These are phyloP conservation scores for Poecile montanus DNA, from an alignment of 2,797 vertebrate species.

Conservation along the genomic window DNA sequence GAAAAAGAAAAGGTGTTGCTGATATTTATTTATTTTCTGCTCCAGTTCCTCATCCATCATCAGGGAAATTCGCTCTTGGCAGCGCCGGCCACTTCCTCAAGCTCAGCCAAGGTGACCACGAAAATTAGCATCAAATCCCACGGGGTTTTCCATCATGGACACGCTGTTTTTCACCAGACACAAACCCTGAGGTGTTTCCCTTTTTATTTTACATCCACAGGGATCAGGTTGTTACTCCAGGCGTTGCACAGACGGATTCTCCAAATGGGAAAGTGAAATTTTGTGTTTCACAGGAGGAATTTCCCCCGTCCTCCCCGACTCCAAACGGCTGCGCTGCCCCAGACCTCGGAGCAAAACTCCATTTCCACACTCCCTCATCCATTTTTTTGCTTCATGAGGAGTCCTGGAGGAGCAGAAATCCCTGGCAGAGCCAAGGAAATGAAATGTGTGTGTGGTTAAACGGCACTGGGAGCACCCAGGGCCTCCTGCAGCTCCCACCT, in stretches of 20 bases:
- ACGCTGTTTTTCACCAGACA: conserved; percentile 15
- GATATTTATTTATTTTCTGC: conserved; percentile 48
- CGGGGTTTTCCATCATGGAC: not conserved
- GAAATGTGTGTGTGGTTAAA: not conserved
- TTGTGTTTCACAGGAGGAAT: not conserved
- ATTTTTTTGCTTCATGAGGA: not conserved
- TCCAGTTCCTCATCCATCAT: conserved; percentile 42
- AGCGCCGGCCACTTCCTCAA: conserved; percentile 26
- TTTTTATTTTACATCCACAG: not conserved
- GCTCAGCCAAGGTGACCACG: conserved; percentile 37
- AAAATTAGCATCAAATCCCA: conserved; percentile 35
- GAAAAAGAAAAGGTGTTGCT: conserved; percentile 17
- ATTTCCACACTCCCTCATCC: not conserved
- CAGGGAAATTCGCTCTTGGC: conserved; percentile 42
- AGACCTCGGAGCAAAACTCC: conserved; percentile 3
- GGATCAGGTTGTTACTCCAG: not conserved
- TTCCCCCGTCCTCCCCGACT: not conserved
- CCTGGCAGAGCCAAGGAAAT: not conserved
- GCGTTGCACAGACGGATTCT: not conserved
- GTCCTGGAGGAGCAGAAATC: not conserved
- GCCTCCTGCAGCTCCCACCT: not conserved
- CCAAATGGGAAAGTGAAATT: not conserved
- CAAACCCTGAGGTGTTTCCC: not conserved
- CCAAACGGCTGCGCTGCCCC: not conserved
- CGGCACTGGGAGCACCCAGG: accelerated